A percentile compares a stretch with the other conserved stretches of the same genome.
Conservation (phyloP, 2,797 vertebrate species). For the Danio kyathit region DNA sequence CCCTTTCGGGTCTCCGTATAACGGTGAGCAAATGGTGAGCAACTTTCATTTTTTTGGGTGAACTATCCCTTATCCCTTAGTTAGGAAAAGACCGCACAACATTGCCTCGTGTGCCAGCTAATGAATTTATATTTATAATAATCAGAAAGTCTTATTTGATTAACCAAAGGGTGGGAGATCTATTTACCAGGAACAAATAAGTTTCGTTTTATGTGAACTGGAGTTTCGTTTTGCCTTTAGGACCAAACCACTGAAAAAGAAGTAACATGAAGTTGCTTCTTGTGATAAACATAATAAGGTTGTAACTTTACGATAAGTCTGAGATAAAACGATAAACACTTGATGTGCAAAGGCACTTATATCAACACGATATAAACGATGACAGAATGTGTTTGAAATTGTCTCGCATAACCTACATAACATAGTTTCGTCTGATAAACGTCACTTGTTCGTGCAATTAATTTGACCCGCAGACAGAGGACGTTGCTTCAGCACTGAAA, state of each 20-base stretch:
- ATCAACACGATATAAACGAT: not conserved
- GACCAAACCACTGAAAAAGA: conserved; percentile 1
- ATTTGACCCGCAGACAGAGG: too few species aligned
- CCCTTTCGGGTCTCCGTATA: too few species aligned
- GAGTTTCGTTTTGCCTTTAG: not conserved
- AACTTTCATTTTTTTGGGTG: too few species aligned
- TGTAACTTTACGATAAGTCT: not conserved
- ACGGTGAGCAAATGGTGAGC: too few species aligned
- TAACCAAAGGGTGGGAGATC: not conserved
- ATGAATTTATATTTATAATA: too few species aligned
- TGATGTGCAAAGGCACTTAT: not conserved
- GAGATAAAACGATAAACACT: not conserved
- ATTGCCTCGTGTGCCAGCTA: not conserved
- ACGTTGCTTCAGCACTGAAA: too few species aligned
- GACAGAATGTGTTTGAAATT: not conserved
- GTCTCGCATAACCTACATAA: not conserved
- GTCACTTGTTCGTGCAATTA: not conserved
- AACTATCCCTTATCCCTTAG: too few species aligned
- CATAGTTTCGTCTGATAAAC: not conserved
- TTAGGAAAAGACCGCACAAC: not conserved
- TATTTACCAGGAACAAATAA: not conserved
- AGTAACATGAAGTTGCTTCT: not conserved
- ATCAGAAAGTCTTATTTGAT: not conserved
- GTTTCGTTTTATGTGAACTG: not conserved
- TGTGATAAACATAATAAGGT: not conserved